Evolutionary conservation across 2,797 vertebrate species (phyloP).

Genomic region (Myiotriccus ornatus): DNA sequence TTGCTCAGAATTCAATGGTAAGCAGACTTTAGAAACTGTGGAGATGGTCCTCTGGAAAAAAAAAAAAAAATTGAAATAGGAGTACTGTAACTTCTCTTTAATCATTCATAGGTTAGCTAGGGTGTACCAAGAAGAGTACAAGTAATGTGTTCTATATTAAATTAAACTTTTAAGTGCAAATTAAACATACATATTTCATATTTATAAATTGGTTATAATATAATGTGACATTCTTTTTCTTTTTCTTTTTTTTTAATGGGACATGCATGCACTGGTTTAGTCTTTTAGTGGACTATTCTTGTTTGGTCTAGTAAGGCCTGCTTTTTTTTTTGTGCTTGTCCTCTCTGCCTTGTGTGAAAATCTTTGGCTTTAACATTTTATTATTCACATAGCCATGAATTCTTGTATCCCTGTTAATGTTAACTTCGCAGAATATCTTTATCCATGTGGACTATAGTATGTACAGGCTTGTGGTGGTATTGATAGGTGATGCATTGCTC

Average conservation of each 20-base stretch:
- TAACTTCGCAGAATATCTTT: not conserved
- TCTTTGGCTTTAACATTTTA: constrained; percentile 45
- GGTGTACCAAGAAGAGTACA: constrained; percentile 86
- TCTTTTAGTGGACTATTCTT: constrained; percentile 53
- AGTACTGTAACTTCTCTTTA: constrained; percentile 92
- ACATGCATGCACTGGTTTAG: constrained; percentile 34
- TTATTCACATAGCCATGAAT: constrained; percentile 16
- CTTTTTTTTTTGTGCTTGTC: constrained; percentile 17
- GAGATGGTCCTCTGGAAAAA: constrained; percentile 85
- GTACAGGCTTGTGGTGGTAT: not conserved
- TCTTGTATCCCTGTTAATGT: not conserved
- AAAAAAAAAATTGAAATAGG: constrained; percentile 84
- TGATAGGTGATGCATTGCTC: constrained; percentile 63
- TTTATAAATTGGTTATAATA: constrained; percentile 87
- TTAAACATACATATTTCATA: constrained; percentile 95
- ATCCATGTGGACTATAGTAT: not conserved
- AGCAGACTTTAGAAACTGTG: constrained; percentile 84
- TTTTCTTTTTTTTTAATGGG: constrained; percentile 56
- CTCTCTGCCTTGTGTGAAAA: not conserved
- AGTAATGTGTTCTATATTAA: constrained; percentile 92
- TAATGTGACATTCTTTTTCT: constrained; percentile 72
- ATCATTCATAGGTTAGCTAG: constrained; percentile 93
- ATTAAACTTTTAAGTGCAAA: constrained; percentile 97
- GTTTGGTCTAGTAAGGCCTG: constrained; percentile 61
- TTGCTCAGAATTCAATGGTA: constrained; percentile 98